These are phyloP conservation scores for Orthosia gothica DNA, from an alignment of 2,888 invertebrate genomes.

Conservation along the genomic window DNA sequence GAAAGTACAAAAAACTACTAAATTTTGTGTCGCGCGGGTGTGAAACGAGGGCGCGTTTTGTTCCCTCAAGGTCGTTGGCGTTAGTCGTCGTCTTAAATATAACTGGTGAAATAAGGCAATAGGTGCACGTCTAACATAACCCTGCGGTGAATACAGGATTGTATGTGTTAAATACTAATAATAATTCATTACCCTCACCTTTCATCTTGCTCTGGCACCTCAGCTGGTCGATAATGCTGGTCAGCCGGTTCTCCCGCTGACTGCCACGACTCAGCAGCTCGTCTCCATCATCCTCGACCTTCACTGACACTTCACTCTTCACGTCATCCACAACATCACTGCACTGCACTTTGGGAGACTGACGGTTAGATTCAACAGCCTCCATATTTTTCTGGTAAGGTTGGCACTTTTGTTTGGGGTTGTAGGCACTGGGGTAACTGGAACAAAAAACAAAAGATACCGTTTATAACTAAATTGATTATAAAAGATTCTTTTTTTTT, in stretches of 20 bases:
- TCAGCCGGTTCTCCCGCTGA: constrained; percentile 85
- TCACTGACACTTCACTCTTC: constrained; percentile 67
- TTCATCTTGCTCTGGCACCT: constrained; percentile 85
- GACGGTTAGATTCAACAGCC: constrained; percentile 58
- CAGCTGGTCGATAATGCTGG: constrained; percentile 89
- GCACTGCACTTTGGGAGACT: constrained; percentile 72
- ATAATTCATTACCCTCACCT: constrained; percentile 73
- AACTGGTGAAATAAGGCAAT: too few species aligned
- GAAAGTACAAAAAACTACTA: too few species aligned
- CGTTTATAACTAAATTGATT: neutral
- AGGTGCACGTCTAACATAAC: too few species aligned
- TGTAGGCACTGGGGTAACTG: constrained; percentile 20
- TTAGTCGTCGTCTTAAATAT: too few species aligned
- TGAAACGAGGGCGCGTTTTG: too few species aligned
- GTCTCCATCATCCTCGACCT: constrained; percentile 76
- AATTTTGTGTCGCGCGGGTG: too few species aligned
- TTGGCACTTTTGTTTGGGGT: constrained; percentile 6
- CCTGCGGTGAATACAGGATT: too few species aligned
- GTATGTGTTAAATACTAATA: too few species aligned
- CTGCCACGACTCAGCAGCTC: constrained; percentile 73
- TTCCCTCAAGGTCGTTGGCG: too few species aligned
- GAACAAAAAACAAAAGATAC: constrained; percentile 13
- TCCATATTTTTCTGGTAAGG: constrained; percentile 57
- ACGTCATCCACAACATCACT: constrained; percentile 68
- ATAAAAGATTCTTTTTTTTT: too few species aligned